Base-by-base conservation (phyloP, 2,888 invertebrate species). In the Hemaris fuciformis region DNA sequence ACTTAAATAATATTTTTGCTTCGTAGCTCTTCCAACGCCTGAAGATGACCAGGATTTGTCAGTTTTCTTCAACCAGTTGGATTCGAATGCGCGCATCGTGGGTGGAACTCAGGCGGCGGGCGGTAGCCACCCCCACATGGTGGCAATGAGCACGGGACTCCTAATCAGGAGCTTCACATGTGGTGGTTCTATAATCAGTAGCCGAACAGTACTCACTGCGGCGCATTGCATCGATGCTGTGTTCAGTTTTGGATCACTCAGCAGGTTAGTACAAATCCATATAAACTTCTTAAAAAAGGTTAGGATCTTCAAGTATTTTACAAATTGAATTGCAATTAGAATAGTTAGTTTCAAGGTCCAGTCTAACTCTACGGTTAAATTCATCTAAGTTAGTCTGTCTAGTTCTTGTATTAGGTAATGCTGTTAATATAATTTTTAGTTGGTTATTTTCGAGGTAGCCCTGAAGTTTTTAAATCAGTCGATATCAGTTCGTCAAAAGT, bases 141-240 rank as follows among this genome's bases (percentile, higher is more conserved):
- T 76, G n/a, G 85, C 81, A 0, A 57, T 87, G 61, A 67, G 79
- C 59, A 74, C 13, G n/a, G 86, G 86, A 0, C 1, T 66, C 0
- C 0, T 78, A 0, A 8, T 85, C 62, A 70, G 80, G 3, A 80
- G 73, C 41, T 80, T 82, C 62, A 4, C 81, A 3, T 89, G 89
- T 62, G 89, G 89, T 0, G 89, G 78, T 0, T 88, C 88, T n/a
- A 48, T 89, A 3, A 62, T 89, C 43, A 56, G 69, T 1, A 60
- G 18, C 0, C 66, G 81, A 0, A 75, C 74, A 18, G 75, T 88
- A 1, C 73, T 89, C 13, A 89, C 88, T 0, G 89, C 89, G 1
- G 89, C 89, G 0, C 89, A 89, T 59, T 89, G 89, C 63, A 81
- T 88, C 57, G 79, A 59, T 0, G 74, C 75, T 34, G 79, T 75